Evolutionary conservation across 2,113 vertebrate genomes (phyloP).

Genomic region (Myotis yumanensis): DNA sequence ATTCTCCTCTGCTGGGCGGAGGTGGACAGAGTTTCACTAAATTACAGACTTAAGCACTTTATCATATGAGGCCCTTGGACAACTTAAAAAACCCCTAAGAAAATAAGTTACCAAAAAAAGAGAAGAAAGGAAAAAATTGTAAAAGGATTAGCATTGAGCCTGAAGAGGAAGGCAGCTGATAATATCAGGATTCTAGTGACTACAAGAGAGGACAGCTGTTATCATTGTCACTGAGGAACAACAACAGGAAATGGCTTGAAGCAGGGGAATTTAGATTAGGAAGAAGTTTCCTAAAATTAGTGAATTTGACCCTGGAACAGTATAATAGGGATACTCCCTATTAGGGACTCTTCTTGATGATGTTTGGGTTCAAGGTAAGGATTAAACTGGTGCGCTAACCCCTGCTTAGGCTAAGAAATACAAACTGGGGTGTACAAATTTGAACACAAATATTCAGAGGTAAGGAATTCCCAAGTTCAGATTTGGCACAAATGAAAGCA

Average conservation of each 20-base stretch:
- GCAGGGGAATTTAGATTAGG: conserved; percentile 18
- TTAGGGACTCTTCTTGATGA: background rate
- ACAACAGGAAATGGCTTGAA: conserved; percentile 33
- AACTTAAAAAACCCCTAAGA: conserved; percentile 4
- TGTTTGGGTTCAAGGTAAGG: background rate
- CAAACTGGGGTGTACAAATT: background rate
- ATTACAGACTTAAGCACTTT: conserved; percentile 28
- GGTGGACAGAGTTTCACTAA: background rate
- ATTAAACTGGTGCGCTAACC: background rate
- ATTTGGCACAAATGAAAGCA: conserved; percentile 56
- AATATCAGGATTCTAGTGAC: too few relatives aligned
- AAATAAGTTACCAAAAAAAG: background rate
- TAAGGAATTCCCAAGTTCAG: conserved; percentile 43
- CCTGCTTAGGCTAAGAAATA: background rate
- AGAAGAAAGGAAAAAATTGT: background rate
- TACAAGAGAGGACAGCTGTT: background rate
- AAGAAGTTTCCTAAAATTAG: conserved; percentile 33
- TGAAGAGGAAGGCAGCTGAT: background rate
- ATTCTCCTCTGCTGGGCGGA: background rate
- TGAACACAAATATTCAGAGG: conserved; percentile 47
- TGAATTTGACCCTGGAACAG: background rate
- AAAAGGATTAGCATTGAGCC: background rate
- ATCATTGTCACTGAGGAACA: background rate
- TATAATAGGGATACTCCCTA: background rate
- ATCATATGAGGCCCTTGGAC: background rate